phyloP scores from a whole-genome alignment of 2,888 invertebrate species.

The Tachina lurida region DNA sequence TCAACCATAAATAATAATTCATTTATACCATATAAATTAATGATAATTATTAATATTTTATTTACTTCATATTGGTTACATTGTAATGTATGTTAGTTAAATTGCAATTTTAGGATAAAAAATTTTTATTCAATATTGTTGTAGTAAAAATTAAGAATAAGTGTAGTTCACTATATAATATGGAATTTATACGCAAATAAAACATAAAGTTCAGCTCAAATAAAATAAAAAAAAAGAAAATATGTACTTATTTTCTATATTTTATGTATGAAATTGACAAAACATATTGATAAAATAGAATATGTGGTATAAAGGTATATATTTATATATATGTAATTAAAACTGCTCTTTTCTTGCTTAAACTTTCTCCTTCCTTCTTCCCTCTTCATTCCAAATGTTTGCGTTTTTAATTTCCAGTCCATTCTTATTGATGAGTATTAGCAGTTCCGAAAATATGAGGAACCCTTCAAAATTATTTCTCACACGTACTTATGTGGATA shows the following conservation, averaged over 20 bases:
- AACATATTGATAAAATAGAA: slow-evolving; percentile 42
- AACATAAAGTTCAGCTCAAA: slow-evolving; percentile 47
- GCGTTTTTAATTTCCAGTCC: slow-evolving; percentile 12
- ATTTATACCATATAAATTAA: slow-evolving; percentile 57
- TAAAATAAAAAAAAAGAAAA: slow-evolving; percentile 11
- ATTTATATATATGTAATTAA: slow-evolving; percentile 20
- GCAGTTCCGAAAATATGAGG: slow-evolving; percentile 13
- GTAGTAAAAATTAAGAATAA: slow-evolving; percentile 33
- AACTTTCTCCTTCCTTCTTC: slow-evolving; percentile 4
- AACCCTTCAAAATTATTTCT: slow-evolving; percentile 7
- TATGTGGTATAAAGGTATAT: slow-evolving; percentile 9
- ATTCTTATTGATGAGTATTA: slow-evolving; percentile 7
- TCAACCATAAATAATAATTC: slow-evolving; percentile 52
- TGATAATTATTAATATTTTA: slow-evolving; percentile 60
- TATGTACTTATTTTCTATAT: slow-evolving; percentile 45
- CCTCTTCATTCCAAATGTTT: slow-evolving; percentile 12
- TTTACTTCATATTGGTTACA: slow-evolving; percentile 62
- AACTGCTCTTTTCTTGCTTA: slow-evolving; percentile 32
- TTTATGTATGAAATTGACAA: slow-evolving; percentile 27
- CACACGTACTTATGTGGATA: slow-evolving; percentile 22
- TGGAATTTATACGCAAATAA: slow-evolving; percentile 39
- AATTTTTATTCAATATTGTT: slow-evolving; percentile 20
- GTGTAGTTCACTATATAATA: slow-evolving; percentile 31
- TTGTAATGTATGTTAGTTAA: slow-evolving; percentile 34
- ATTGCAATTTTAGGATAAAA: slow-evolving; percentile 44